These are phyloP conservation scores for Lates japonicus DNA, from an alignment of 2,797 vertebrate species.

Conservation along the genomic window DNA sequence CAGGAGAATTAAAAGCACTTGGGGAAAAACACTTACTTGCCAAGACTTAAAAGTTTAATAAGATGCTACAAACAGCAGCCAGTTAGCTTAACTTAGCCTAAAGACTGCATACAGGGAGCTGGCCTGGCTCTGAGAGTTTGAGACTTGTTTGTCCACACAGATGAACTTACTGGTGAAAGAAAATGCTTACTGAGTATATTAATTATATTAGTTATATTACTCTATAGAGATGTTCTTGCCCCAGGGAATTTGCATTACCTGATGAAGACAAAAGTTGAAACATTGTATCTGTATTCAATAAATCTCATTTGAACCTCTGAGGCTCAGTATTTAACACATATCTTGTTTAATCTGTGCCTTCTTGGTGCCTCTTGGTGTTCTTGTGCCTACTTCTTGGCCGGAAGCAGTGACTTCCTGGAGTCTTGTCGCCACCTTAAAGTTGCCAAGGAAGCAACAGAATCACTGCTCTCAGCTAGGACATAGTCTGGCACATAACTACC, in stretches of 20 bases:
- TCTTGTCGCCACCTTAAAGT: not conserved
- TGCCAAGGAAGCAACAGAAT: not conserved
- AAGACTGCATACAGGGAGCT: not conserved
- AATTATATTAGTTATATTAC: too few relatives aligned
- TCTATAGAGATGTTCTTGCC: not conserved
- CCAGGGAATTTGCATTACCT: not conserved
- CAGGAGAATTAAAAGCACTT: too few relatives aligned
- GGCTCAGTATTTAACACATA: not conserved
- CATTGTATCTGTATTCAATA: too few relatives aligned
- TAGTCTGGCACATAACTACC: not conserved
- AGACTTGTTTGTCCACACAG: not conserved
- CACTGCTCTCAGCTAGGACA: not conserved
- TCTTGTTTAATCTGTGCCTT: conserved; percentile 5
- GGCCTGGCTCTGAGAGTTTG: too few relatives aligned
- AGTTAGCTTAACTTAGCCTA: not conserved
- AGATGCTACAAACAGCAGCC: not conserved
- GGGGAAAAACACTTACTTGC: too few relatives aligned
- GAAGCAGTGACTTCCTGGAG: too few relatives aligned
- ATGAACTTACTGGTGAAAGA: not conserved
- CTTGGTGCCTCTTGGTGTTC: too few relatives aligned
- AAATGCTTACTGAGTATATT: not conserved
- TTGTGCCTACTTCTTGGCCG: too few relatives aligned
- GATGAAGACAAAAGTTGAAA: too few relatives aligned
- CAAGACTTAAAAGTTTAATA: too few relatives aligned
- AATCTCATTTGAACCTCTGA: not conserved